Evolutionary conservation across 2,888 invertebrate species (phyloP), one percentile per base, ranked within the genome.

Genomic region (Acleris emargana): DNA sequence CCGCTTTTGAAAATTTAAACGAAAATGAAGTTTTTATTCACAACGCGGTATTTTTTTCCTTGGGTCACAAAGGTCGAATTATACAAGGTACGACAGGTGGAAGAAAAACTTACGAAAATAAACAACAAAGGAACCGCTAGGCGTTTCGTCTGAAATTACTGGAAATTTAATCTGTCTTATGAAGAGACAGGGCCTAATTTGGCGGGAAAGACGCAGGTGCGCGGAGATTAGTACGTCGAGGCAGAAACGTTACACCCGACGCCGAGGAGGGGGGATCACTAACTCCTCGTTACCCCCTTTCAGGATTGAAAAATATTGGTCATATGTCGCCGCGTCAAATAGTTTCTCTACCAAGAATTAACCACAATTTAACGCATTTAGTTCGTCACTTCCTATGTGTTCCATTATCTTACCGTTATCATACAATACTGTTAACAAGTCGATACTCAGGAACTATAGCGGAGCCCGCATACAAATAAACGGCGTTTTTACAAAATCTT

Each of bases 371-470:
- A 22, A 17, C 43, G 55, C 25, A 57, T 25, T 45, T 25, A 57
- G 43, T 57, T 28, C 45, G 45, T n/a, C 22, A 57, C 43, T 25
- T 57, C 57, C 57, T 45, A 38, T 38, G 45, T 42, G 17, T 25
- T 4, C 22, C 17, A 43, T 43, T 45, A 25, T 45, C 45, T 55
- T 55, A 55, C 43, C n/a, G 45, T 43, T 57, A 57, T 54, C 54
- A 42, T 42, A 57, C 57, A 57, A 57, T 57, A 57, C 57, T 57
- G 57, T 54, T 42, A 59, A 59, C 58, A 64, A 22, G 45, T 63
- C 47, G 20, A 51, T 20, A 64, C 49, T 62, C 52, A 62, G 50
- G 32, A 54, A 54, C 59, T 55, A 22, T 25, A 32, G 55, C 43
- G 49, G 43, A 54, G 50, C 28, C 58, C 47, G 52, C 58, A 32